Base-by-base conservation (phyloP, 2,113 vertebrate genomes). In the Sylvietta virens region DNA sequence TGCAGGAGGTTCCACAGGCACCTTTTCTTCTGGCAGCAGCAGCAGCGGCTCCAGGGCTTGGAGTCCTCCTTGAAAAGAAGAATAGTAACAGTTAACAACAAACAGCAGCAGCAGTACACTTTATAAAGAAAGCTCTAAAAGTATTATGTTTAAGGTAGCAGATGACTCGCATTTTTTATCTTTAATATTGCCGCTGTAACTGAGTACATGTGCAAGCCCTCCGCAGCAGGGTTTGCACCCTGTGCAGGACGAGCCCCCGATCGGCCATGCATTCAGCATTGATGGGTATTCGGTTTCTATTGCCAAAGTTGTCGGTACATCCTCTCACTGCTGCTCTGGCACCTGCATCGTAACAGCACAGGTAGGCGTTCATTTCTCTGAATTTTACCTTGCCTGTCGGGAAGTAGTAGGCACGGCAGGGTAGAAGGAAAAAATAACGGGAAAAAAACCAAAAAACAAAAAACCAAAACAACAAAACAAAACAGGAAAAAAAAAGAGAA, bases 141-240 rank as follows among this genome's bases (percentile, higher is more conserved):
- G 1, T 10, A 3, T 12, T 30, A 3, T 3, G 1, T 73, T 73
- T 66, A 44, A 33, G 0, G 15, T 6, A 12, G 33, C 22, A 14
- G 47, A 7, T 13, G 20, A 35, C 3, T 11, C 0, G 0, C 2
- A 4, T 12, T 42, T 90, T 50, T 61, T 19, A 11, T 57, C 69
- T 56, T 31, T 57, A 15, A 5, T 44, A 35, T 10, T 7, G 8
- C 26, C 11, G 2, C 20, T 69, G 27, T 47, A 44, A n/a, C 5
- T 15, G 72, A 33, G 27, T 6, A 12, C 5, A 3, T 6, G 14
- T 14, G 13, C 0, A 0, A 39, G 4, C 3, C 6, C 8, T 13
- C 56, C 20, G 57, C 60, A 60, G 62, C 61, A 37, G 11, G 5
- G 16, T 21, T 48, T 57, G 48, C 1, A 0, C 18, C 16, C 40